Conservation (phyloP, 2,113 vertebrate genomes). For the Clarias magur region DNA sequence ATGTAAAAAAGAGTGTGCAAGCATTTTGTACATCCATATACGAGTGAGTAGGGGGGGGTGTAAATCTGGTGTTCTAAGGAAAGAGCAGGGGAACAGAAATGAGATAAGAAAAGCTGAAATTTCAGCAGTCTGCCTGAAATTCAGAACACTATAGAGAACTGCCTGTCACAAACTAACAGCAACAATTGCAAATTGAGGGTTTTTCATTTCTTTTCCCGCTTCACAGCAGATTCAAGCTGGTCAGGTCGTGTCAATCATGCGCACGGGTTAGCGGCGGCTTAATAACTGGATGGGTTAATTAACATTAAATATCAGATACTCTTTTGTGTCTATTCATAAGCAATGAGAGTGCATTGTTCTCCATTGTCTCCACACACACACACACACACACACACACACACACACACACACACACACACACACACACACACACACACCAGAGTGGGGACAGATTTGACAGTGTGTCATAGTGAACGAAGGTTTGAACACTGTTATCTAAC, state of each 20-base stretch:
- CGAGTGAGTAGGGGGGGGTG: conserved; percentile 35
- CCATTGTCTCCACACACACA: neutral
- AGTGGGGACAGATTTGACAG: conserved; percentile 37
- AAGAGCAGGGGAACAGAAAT: neutral
- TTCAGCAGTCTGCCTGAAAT: conserved; percentile 26
- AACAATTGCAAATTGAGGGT: neutral
- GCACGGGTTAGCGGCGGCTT: conserved; percentile 59
- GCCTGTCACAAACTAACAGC: neutral
- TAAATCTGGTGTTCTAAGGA: neutral
- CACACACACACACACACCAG: neutral
- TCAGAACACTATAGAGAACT: conserved; percentile 3
- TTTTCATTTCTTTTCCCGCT: neutral
- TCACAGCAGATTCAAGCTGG: conserved; percentile 13
- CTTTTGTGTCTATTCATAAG: conserved; percentile 61
- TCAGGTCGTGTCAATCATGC: conserved; percentile 54
- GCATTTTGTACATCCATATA: conserved; percentile 58
- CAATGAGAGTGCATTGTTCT: conserved; percentile 8
- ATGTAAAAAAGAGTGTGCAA: conserved; percentile 56
- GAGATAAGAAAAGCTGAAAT: conserved; percentile 19
- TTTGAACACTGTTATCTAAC: neutral
- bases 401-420: conserved; percentile 20
- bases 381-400: conserved; percentile 16
- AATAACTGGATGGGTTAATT: conserved; percentile 65
- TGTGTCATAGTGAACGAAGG: neutral
- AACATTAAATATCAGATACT: conserved; percentile 61